Percentiles rank a stretch among this genome's conserved stretches.
Evolutionary conservation across 2,113 vertebrate species (phyloP).

Genomic region (Ahaetulla prasina): DNA sequence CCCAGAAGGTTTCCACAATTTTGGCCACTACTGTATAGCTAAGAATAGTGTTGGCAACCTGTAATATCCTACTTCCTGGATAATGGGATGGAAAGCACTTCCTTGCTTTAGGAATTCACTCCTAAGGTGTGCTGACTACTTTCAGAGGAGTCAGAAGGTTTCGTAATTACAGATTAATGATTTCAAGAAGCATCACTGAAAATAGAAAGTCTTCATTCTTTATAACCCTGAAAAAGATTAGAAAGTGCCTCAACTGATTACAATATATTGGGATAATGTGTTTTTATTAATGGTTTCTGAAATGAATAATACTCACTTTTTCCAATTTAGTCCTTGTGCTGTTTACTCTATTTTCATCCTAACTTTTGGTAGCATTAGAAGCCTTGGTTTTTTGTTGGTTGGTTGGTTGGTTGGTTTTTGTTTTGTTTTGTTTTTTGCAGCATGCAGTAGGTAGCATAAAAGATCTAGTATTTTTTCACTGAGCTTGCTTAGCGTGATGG

Average conservation of each 20-base stretch:
- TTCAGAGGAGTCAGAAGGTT: background rate
- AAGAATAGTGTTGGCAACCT: background rate
- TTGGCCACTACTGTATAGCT: background rate
- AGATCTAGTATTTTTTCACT: conserved; percentile 52
- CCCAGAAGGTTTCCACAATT: too few relatives aligned
- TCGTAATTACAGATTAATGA: background rate
- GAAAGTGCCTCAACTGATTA: background rate
- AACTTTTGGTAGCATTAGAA: background rate
- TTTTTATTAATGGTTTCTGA: conserved; percentile 20
- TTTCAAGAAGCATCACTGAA: background rate
- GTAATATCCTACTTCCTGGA: background rate
- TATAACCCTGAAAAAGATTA: background rate
- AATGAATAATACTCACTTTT: background rate
- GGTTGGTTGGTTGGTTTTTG: too few relatives aligned
- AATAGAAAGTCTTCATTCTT: background rate
- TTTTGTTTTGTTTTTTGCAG: background rate
- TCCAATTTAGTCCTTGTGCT: background rate
- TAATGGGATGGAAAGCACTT: background rate
- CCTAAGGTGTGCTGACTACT: background rate
- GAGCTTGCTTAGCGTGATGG: background rate
- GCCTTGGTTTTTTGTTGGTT: conserved; percentile 28
- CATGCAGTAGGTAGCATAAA: conserved; percentile 70
- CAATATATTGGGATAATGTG: background rate
- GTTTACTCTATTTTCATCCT: background rate
- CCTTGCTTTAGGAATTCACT: background rate